Evolutionary conservation across 2,797 vertebrate genomes (phyloP).

Genomic region (Phrynocephalus guinanensis): DNA sequence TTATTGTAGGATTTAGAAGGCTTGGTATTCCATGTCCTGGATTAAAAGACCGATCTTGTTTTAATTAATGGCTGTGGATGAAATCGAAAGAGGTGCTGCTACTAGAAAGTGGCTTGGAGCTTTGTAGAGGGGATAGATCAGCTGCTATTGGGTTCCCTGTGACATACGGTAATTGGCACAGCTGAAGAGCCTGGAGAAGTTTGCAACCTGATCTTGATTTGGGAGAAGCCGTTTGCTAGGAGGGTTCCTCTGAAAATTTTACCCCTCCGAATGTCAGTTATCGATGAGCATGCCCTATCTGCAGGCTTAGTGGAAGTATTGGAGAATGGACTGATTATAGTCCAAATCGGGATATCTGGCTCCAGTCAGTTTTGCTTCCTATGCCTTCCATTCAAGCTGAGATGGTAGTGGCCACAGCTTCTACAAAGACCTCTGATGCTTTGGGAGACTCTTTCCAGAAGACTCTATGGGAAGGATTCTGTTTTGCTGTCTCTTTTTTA

Average conservation of each 20-base stretch:
- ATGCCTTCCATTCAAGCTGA: neutral
- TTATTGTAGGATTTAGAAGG: neutral
- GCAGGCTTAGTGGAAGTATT: no score
- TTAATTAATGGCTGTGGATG: neutral
- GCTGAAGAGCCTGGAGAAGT: neutral
- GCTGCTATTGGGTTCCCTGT: no score
- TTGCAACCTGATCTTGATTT: neutral
- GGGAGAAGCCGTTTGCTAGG: neutral
- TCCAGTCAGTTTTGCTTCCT: neutral
- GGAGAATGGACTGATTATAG: no score
- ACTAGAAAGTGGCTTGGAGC: neutral
- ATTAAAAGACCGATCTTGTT: neutral
- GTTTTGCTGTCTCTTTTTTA: neutral
- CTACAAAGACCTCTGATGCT: neutral
- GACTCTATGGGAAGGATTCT: no score
- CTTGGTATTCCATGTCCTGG: neutral
- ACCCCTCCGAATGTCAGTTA: neutral
- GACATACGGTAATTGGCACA: neutral
- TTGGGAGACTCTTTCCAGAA: neutral
- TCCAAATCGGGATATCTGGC: neutral
- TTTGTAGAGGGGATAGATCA: no score
- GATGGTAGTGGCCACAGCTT: neutral
- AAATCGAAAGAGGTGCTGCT: neutral
- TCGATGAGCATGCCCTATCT: no score
- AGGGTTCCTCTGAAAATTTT: neutral